Base-by-base conservation (phyloP, 2,113 vertebrate species). In the Rhodinocichla rosea region DNA sequence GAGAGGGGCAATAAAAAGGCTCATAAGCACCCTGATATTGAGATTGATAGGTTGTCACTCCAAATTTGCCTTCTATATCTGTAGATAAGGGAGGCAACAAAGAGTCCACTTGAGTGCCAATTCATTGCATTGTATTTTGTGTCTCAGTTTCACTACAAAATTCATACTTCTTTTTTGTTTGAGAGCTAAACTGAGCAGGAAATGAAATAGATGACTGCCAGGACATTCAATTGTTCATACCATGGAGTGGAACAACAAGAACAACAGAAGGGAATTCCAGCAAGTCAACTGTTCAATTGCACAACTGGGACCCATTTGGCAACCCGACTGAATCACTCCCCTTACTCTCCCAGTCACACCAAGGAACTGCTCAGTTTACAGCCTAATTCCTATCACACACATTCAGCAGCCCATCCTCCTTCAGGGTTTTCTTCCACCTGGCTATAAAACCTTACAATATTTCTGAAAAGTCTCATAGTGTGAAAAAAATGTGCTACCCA, bases 131-230 rank as follows among this genome's bases (percentile, higher is more conserved):
- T 75, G n/a, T 20, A 50, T 83, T 93, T 62, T 35, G 2, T 40
- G 3, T 68, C 27, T 87, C 39, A 14, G 11, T 74, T 95, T 74
- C 60, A 57, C 15, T 60, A 59, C 15, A 60, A 76, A 87, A 81
- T 84, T 76, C 28, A 60, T 35, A 21, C 56, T 71, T 83, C 35
- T 67, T 71, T 88, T 62, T 56, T 55, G 33, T 79, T 59, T 79
- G 42, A 65, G 77, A 79, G 40, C 15, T 74, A 77, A 87, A 27
- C 22, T 70, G 65, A 83, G 63, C 88, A 96, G 91, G 90, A 96
- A 96, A 95, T 95, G 5, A 97, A 95, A 95, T 45, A 75, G 78
- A n/a, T 89, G 18, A 33, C 62, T 95, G 77, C 77, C 80, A 94
- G 60, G 55, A 92, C 55, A 87, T 78, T 52, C 52, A 90, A 11